A percentile compares a stretch with the other conserved stretches of the same genome.
These are phyloP conservation scores for Oreortyx pictus DNA, from an alignment of 2,797 vertebrate genomes.

Conservation along the genomic window DNA sequence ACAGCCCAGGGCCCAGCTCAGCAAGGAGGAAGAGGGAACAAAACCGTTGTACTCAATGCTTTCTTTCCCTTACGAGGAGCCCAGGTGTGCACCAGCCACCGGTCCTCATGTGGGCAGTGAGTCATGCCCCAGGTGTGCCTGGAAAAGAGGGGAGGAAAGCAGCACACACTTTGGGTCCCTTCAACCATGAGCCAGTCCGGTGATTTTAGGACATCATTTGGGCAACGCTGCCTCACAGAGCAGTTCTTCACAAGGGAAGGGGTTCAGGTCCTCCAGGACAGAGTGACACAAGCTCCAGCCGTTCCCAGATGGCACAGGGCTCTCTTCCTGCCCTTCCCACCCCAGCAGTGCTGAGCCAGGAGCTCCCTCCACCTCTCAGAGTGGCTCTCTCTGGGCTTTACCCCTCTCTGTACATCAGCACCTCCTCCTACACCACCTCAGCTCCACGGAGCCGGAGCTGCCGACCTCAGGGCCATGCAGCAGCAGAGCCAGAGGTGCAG, in stretches of 20 bases:
- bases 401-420: fast-evolving
- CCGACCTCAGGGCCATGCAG: neutral
- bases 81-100: no score
- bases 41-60: fast-evolving
- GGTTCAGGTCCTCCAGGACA: neutral
- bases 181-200: neutral
- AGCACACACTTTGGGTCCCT: neutral
- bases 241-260: neutral
- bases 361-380: fast-evolving
- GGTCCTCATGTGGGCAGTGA: fast-evolving
- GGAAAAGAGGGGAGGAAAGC: no score
- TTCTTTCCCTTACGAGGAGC: fast-evolving
- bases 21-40: neutral
- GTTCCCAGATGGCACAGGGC: neutral
- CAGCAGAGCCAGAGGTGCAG: neutral
- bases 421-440: fast-evolving
- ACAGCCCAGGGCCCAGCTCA: neutral
- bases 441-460: neutral
- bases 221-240: fast-evolving
- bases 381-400: neutral
- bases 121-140: fast-evolving
- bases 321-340: neutral
- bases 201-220: neutral
- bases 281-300: neutral
- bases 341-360: fast-evolving